Conservation (phyloP, 2,888 invertebrate genomes). For the Sesia apiformis region DNA sequence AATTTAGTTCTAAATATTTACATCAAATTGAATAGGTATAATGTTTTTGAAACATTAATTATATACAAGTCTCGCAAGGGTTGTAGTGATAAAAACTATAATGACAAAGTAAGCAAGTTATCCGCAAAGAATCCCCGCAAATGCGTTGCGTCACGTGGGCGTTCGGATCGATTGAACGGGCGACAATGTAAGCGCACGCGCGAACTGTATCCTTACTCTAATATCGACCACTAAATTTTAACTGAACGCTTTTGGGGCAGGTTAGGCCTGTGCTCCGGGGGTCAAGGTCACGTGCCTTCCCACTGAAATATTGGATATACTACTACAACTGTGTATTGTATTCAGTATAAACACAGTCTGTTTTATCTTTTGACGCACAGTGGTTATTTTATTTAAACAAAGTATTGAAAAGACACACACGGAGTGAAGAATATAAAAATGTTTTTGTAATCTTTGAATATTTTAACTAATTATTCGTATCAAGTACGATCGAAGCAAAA, state of each 20-base stretch:
- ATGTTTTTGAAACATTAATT: neutral
- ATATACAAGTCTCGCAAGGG: neutral
- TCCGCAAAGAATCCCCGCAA: slow-evolving; percentile 67
- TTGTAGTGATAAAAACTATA: neutral
- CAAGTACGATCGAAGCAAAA: too few species aligned
- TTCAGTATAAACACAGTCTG: too few species aligned
- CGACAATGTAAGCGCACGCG: slow-evolving; percentile 52
- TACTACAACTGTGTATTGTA: neutral
- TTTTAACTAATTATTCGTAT: too few species aligned
- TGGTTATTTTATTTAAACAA: too few species aligned
- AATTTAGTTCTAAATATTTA: too few species aligned
- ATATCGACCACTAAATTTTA: slow-evolving; percentile 66
- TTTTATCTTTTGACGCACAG: too few species aligned
- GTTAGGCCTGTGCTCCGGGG: slow-evolving; percentile 71
- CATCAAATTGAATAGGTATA: neutral
- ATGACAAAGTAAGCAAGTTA: slow-evolving; percentile 14
- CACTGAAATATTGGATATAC: slow-evolving; percentile 21
- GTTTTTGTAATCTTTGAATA: too few species aligned
- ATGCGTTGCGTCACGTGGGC: slow-evolving; percentile 71
- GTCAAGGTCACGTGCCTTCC: slow-evolving; percentile 69
- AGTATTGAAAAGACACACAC: too few species aligned
- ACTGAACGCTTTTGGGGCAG: slow-evolving; percentile 71
- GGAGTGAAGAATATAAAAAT: too few species aligned
- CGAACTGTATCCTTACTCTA: slow-evolving; percentile 42
- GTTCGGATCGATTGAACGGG: slow-evolving; percentile 60